A percentile compares a stretch with the other conserved stretches of the same genome.
Conservation (phyloP, 2,797 vertebrate genomes). For the Hydrophis major region DNA sequence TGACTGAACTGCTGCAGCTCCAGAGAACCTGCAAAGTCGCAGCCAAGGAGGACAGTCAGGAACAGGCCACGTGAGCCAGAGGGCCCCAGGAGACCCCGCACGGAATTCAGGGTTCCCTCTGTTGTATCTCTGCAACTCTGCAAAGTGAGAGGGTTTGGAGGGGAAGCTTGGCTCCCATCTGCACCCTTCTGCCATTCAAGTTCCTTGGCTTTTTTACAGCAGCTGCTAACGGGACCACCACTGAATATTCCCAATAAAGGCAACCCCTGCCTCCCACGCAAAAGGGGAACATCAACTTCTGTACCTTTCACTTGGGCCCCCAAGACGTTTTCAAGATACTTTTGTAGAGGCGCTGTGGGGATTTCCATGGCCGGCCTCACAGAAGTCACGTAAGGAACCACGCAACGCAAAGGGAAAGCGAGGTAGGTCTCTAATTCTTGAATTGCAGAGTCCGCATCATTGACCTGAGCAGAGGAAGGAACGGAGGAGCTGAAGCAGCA, state of each 20-base stretch:
- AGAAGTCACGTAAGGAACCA: conserved; percentile 61
- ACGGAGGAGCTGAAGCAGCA: background rate
- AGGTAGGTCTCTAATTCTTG: conserved; percentile 72
- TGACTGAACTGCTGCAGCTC: conserved; percentile 71
- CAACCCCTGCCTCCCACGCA: background rate
- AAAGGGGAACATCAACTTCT: background rate
- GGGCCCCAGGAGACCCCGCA: background rate
- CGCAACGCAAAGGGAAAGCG: conserved; percentile 68
- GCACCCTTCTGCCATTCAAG: background rate
- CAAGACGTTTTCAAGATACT: conserved; percentile 72
- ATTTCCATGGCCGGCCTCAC: conserved; percentile 69
- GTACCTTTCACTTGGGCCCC: conserved; percentile 66
- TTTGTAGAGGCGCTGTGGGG: conserved; percentile 65
- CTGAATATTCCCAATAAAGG: background rate
- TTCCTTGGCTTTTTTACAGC: background rate
- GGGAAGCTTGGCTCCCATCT: background rate
- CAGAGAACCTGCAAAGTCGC: conserved; percentile 59
- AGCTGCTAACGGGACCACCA: background rate
- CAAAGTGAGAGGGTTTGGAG: background rate
- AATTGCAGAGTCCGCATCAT: conserved; percentile 66
- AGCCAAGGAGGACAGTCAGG: conserved; percentile 8
- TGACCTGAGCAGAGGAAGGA: conserved; percentile 66
- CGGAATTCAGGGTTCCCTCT: background rate
- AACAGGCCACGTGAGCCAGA: background rate
- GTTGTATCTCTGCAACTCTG: background rate